phyloP scores from a whole-genome alignment of 2,888 invertebrate genomes.

The Cephus spinipes region DNA sequence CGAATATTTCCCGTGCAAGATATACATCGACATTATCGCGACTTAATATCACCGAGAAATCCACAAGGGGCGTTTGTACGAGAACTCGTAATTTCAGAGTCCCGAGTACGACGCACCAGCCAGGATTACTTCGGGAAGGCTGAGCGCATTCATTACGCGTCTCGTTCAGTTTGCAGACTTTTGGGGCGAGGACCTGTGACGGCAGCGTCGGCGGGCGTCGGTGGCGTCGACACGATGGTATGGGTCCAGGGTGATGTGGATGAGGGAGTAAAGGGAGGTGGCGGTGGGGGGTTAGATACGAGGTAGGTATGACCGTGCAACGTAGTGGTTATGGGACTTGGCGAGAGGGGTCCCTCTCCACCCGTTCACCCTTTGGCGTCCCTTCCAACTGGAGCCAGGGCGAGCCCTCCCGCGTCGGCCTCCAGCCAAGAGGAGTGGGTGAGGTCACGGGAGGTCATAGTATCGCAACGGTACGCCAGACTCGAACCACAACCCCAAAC shows the following conservation, averaged over 20 bases:
- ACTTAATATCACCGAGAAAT: neutral
- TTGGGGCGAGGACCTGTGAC: conserved; percentile 28
- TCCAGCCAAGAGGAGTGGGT: conserved; percentile 28
- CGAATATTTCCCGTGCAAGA: neutral
- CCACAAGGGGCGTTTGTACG: neutral
- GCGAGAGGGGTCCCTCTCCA: conserved; percentile 12
- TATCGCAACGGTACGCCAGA: conserved; percentile 30
- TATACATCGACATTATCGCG: neutral
- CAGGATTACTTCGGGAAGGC: conserved; percentile 52
- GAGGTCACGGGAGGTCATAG: conserved; percentile 51
- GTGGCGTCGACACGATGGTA: conserved; percentile 20
- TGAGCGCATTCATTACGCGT: conserved; percentile 51
- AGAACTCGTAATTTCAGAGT: neutral
- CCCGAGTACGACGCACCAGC: neutral
- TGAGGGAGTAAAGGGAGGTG: conserved; percentile 12
- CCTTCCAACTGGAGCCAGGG: conserved; percentile 11
- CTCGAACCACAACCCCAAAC: conserved; percentile 10
- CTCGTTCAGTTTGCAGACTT: conserved; percentile 50
- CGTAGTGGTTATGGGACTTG: conserved; percentile 16
- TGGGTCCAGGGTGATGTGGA: conserved; percentile 15
- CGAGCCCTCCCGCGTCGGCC: conserved; percentile 10
- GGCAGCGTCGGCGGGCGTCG: conserved; percentile 30
- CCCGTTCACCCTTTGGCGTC: neutral
- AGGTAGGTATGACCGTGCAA: conserved; percentile 21
- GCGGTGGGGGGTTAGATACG: conserved; percentile 29